phyloP scores from a whole-genome alignment of 2,888 invertebrate genomes.

The Timema cristinae region DNA sequence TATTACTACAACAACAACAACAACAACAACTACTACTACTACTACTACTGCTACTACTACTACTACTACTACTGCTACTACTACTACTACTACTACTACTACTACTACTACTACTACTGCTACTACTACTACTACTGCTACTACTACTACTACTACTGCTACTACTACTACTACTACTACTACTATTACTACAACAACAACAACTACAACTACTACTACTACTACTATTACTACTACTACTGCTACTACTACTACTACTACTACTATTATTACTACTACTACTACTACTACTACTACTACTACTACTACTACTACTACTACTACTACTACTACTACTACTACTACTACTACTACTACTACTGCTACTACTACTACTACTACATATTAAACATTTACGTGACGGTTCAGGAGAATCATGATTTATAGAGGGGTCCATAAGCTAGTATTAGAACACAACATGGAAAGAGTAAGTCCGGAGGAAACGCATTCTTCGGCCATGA shows the following conservation, averaged over 20 bases:
- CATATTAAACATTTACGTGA: not conserved
- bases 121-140: constrained; percentile 5
- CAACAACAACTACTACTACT: not conserved
- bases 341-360: constrained; percentile 10
- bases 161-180: constrained; percentile 7
- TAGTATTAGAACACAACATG: too few species aligned
- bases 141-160: constrained; percentile 5
- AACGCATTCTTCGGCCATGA: too few species aligned
- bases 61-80: constrained; percentile 5
- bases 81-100: constrained; percentile 7
- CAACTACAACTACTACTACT: constrained; percentile 2
- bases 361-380: constrained; percentile 10
- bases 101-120: constrained; percentile 5
- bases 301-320: constrained; percentile 5
- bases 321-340: not conserved
- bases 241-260: constrained; percentile 2
- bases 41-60: constrained; percentile 5
- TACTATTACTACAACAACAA: not conserved
- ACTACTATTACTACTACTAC: constrained; percentile 5
- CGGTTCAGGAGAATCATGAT: too few species aligned
- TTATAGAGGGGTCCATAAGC: too few species aligned
- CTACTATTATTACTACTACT: not conserved
- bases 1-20: not conserved
- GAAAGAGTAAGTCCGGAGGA: too few species aligned
- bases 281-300: too few species aligned